Evolutionary conservation across 2,797 vertebrate species (phyloP).

Genomic region (Coluber constrictor): DNA sequence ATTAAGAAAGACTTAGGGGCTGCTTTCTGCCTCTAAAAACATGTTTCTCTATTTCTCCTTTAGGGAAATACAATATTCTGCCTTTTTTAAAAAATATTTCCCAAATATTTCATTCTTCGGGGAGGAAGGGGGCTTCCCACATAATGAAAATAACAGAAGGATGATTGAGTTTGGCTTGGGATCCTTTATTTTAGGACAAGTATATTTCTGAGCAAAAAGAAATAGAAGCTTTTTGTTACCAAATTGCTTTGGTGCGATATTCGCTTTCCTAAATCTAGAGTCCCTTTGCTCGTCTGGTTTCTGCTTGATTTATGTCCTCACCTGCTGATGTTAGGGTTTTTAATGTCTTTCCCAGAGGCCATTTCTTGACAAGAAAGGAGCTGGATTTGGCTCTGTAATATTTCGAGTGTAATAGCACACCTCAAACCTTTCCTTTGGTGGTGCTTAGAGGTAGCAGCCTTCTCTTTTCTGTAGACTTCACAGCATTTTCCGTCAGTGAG

Average conservation of each 20-base stretch:
- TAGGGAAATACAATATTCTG: too few relatives aligned
- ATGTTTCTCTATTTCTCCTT: too few relatives aligned
- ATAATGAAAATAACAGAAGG: background rate
- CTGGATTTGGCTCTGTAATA: background rate
- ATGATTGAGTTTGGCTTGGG: too few relatives aligned
- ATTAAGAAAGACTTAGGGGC: too few relatives aligned
- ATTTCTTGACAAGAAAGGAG: slow-evolving; percentile 34
- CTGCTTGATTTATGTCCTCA: slow-evolving; percentile 12
- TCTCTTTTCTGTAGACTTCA: background rate
- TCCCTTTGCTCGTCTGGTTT: slow-evolving; percentile 36
- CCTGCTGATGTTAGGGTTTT: slow-evolving; percentile 40
- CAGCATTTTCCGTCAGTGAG: rapidly evolving
- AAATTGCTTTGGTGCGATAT: background rate
- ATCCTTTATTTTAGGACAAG: background rate
- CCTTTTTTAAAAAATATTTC: too few relatives aligned
- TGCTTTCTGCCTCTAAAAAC: too few relatives aligned
- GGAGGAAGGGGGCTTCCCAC: too few relatives aligned
- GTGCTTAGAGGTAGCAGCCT: background rate
- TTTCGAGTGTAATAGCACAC: background rate
- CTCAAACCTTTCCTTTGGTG: slow-evolving; percentile 36
- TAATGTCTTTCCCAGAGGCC: slow-evolving; percentile 48
- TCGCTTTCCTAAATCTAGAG: background rate
- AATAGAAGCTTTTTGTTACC: background rate
- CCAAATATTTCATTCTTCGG: too few relatives aligned
- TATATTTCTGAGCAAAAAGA: background rate